Percentiles rank a stretch among this genome's conserved stretches.
These are phyloP conservation scores for Scartelaos histophorus DNA, from an alignment of 2,113 vertebrate species.

Conservation along the genomic window DNA sequence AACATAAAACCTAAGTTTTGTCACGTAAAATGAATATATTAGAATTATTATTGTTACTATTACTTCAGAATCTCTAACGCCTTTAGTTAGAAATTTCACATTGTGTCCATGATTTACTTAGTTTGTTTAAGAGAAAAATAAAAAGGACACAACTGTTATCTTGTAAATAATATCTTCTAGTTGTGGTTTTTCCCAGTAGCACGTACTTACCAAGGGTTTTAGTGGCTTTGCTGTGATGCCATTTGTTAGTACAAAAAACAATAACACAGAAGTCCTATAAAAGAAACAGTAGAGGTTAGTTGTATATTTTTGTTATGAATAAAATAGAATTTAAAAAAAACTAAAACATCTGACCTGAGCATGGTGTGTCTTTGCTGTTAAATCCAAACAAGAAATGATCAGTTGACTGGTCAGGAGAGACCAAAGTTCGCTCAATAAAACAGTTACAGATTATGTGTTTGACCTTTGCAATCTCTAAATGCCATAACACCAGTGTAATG, in stretches of 20 bases:
- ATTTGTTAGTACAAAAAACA: constrained; percentile 59
- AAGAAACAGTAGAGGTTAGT: constrained; percentile 12
- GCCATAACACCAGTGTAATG: background rate
- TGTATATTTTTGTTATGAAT: background rate
- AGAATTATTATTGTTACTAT: background rate
- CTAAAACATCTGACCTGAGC: constrained; percentile 65
- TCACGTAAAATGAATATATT: background rate
- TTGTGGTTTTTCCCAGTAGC: background rate
- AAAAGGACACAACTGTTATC: background rate
- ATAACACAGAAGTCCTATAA: constrained; percentile 59
- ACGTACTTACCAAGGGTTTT: constrained; percentile 65
- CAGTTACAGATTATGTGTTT: constrained; percentile 10
- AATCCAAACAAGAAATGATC: constrained; percentile 6
- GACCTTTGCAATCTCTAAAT: constrained; percentile 56
- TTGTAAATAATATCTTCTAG: background rate
- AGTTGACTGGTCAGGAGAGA: constrained; percentile 39
- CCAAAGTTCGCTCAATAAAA: constrained; percentile 67
- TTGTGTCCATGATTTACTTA: background rate
- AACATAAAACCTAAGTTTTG: no score
- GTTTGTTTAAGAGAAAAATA: background rate
- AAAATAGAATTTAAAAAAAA: background rate
- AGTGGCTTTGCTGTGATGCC: constrained; percentile 63
- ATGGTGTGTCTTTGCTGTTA: constrained; percentile 47
- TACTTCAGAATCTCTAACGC: no score
- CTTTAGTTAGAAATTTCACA: no score